Conservation (phyloP, 2,888 invertebrate genomes). For the Oligia strigilis region DNA sequence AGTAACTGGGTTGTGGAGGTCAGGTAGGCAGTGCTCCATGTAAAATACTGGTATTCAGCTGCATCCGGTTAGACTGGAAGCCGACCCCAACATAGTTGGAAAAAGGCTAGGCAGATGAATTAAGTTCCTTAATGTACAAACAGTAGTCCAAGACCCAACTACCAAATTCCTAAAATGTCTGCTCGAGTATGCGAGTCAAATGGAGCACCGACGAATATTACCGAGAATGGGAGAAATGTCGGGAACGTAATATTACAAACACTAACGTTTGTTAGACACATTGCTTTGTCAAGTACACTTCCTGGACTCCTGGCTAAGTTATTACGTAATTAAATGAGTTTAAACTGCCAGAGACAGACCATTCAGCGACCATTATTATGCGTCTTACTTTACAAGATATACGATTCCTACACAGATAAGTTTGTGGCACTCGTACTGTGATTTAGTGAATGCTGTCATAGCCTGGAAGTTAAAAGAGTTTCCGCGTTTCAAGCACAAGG, state of each 20-base stretch:
- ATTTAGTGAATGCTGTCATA: not conserved
- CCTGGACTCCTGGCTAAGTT: slow-evolving; percentile 16
- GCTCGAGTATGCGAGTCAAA: slow-evolving; percentile 35
- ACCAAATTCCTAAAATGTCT: slow-evolving; percentile 17
- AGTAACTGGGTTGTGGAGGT: too few relatives aligned
- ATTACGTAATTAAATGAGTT: slow-evolving; percentile 28
- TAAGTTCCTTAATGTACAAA: not conserved
- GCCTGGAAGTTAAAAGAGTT: not conserved
- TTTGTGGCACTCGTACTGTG: not conserved
- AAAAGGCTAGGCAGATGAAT: not conserved
- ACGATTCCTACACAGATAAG: not conserved
- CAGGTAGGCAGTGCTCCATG: too few relatives aligned
- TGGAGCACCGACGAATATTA: slow-evolving; percentile 10
- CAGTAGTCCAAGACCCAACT: not conserved
- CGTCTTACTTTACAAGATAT: slow-evolving; percentile 2
- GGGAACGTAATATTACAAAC: slow-evolving; percentile 35
- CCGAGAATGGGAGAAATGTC: slow-evolving; percentile 11
- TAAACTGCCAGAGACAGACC: slow-evolving; percentile 20
- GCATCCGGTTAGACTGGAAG: too few relatives aligned
- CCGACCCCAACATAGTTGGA: too few relatives aligned
- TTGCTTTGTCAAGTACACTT: slow-evolving; percentile 11
- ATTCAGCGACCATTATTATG: slow-evolving; percentile 2
- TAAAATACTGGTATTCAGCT: too few relatives aligned
- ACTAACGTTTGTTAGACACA: slow-evolving; percentile 16
- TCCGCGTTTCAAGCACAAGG: not conserved